Evolutionary conservation across 2,888 invertebrate species (phyloP), one percentile per base, ranked within the genome.

Genomic region (Pseudeuparius sepicola): DNA sequence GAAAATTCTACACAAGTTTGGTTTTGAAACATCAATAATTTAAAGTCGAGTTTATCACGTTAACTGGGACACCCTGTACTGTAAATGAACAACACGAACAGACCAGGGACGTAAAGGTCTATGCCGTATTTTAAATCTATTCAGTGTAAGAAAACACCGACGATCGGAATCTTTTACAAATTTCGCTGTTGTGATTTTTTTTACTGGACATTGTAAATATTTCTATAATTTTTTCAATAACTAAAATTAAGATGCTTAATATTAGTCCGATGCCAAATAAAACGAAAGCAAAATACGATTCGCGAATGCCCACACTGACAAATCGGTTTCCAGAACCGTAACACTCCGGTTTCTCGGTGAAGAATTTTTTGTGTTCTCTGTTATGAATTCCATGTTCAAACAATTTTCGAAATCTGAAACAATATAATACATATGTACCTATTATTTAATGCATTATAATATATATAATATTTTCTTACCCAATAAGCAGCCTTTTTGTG

Each of bases 261-360:
- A 2, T 27, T 9, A 39, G 14, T n/a, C 39, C 36, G 4, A 11
- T 5, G 9, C 25, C 34, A 34, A 37, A 40, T 9, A 37, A 20
- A 9, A 34, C 6, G 17, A 37, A 31, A 6, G 33, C 20, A 13
- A 37, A 37, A 20, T 37, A 37, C 14, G 14, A 23, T 25, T 40
- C 40, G 12, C 25, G 34, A 3, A 40, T 26, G 5, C 40, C 40
- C 6, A 40, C 40, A 11, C 37, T 40, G 12, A 40, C 37, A 23
- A 37, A 37, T 17, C 16, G 30, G 15, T 31, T 37, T n/a, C 15
- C 31, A 26, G 25, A 32, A 13, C 40, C 40, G 15, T 29, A 15
- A 11, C 40, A 40, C 12, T 12, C 6, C 7, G 37, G 37, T 11
- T 24, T 23, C 17, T 37, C 23, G 5, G 24, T 30, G 17, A 37